These are phyloP conservation scores for Dipodomys ordii DNA, from an alignment of 2,113 vertebrate genomes.

Conservation along the genomic window DNA sequence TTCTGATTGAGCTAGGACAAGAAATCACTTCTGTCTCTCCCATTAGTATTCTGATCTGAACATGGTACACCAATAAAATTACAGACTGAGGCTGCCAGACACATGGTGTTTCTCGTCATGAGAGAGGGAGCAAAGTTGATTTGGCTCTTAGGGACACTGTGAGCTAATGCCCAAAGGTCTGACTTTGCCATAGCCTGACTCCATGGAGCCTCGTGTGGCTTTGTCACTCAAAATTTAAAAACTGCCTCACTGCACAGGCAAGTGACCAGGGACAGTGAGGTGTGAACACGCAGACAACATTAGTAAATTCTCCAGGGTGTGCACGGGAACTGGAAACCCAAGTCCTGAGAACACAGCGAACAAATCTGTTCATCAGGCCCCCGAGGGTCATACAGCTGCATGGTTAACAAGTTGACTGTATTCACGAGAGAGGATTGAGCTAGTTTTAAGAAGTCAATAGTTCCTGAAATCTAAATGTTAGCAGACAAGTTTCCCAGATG, in stretches of 20 bases:
- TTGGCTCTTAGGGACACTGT: neutral
- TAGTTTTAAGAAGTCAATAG: neutral
- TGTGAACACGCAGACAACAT: neutral
- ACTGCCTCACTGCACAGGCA: neutral
- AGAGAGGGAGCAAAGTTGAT: neutral
- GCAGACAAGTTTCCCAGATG: neutral
- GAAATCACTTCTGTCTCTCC: neutral
- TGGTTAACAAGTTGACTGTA: neutral
- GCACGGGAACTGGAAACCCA: neutral
- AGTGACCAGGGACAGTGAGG: conserved; percentile 1
- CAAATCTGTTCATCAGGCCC: neutral
- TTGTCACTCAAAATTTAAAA: conserved; percentile 26
- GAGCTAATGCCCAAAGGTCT: neutral
- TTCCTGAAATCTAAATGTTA: conserved; percentile 17
- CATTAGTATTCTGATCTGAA: neutral
- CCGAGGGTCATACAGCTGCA: neutral
- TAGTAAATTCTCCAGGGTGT: neutral
- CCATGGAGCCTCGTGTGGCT: neutral
- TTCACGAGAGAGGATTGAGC: neutral
- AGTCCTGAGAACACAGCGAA: conserved; percentile 24
- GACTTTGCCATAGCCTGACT: neutral
- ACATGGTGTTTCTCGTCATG: neutral
- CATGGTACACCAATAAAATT: neutral
- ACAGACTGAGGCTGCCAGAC: neutral
- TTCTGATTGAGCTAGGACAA: neutral